These are phyloP conservation scores for Hexactinellida sp. DNA, from an alignment of 37 sponge, comb jelly and placozoan genomes.

Conservation along the genomic window DNA sequence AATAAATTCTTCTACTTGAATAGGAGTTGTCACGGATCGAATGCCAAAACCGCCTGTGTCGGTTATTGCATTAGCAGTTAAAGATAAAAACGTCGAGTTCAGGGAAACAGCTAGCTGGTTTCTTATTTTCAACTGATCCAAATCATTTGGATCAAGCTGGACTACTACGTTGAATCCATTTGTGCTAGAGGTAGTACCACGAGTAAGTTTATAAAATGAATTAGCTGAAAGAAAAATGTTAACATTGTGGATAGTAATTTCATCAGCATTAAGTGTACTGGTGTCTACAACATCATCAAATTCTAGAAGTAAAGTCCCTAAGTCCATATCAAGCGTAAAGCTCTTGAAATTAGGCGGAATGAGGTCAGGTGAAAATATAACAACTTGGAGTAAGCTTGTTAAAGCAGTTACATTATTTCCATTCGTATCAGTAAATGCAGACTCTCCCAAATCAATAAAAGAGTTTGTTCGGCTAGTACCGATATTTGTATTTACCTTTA, in stretches of 20 bases:
- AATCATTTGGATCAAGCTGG: not conserved
- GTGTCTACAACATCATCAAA: constrained; percentile 69
- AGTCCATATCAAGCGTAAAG: constrained; percentile 67
- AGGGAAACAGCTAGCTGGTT: not conserved
- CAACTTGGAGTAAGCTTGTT: constrained; percentile 13
- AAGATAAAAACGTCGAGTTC: not conserved
- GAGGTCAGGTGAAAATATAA: constrained; percentile 27
- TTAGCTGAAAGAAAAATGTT: constrained; percentile 21
- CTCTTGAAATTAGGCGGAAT: constrained; percentile 43
- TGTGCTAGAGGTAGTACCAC: constrained; percentile 31
- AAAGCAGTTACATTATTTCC: constrained; percentile 36
- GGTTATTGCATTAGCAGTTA: not conserved
- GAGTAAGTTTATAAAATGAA: constrained; percentile 47
- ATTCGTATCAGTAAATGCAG: constrained; percentile 48
- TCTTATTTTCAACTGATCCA: constrained; percentile 5
- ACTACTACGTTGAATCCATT: constrained; percentile 33
- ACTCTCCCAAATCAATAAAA: constrained; percentile 40
- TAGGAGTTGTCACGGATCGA: not conserved
- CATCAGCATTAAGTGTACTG: constrained; percentile 28
- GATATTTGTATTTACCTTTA: constrained; percentile 52
- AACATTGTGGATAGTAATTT: constrained; percentile 24
- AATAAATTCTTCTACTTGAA: constrained; percentile 39
- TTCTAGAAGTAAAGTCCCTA: constrained; percentile 36
- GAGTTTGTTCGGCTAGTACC: constrained; percentile 36
- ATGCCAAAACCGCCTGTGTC: constrained; percentile 9